phyloP scores from a whole-genome alignment of 2,888 invertebrate genomes.

The Pammene aurita region DNA sequence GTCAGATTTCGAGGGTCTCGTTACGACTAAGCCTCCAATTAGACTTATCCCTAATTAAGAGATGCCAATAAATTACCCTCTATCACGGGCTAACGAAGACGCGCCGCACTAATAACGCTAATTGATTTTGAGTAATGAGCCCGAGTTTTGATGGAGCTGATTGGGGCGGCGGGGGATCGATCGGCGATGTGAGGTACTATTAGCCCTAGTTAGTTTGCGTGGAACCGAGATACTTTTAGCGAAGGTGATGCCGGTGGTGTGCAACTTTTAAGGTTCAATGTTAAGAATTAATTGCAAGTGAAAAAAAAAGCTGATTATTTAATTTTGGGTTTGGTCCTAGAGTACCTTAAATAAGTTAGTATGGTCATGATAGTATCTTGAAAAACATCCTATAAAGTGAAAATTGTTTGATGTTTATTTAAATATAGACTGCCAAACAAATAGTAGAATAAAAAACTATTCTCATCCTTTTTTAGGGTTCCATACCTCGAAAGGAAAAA shows the following conservation, averaged over 20 bases:
- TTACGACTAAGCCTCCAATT: conserved; percentile 85
- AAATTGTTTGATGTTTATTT: too few relatives aligned
- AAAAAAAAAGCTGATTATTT: not conserved
- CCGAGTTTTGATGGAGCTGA: conserved; percentile 81
- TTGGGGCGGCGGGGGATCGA: conserved; percentile 71
- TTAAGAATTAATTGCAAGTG: not conserved
- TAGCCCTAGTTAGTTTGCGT: conserved; percentile 25
- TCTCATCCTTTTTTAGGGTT: too few relatives aligned
- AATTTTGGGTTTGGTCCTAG: too few relatives aligned
- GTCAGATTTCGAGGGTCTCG: conserved; percentile 84
- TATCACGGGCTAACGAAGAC: conserved; percentile 84
- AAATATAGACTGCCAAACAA: too few relatives aligned
- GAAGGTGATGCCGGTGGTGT: conserved; percentile 12
- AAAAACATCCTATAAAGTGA: too few relatives aligned
- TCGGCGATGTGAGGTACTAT: conserved; percentile 47
- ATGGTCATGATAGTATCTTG: too few relatives aligned
- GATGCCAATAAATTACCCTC: conserved; percentile 85
- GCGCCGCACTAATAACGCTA: conserved; percentile 83
- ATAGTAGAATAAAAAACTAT: too few relatives aligned
- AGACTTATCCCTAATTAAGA: conserved; percentile 85
- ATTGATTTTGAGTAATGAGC: conserved; percentile 84
- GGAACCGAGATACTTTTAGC: conserved; percentile 15
- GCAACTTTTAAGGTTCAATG: conserved; percentile 2
- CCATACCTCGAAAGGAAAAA: too few relatives aligned
- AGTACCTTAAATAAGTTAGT: too few relatives aligned